A percentile compares a stretch with the other conserved stretches of the same genome.
Conservation (phyloP, 2,113 vertebrate species). For the Podiceps cristatus region DNA sequence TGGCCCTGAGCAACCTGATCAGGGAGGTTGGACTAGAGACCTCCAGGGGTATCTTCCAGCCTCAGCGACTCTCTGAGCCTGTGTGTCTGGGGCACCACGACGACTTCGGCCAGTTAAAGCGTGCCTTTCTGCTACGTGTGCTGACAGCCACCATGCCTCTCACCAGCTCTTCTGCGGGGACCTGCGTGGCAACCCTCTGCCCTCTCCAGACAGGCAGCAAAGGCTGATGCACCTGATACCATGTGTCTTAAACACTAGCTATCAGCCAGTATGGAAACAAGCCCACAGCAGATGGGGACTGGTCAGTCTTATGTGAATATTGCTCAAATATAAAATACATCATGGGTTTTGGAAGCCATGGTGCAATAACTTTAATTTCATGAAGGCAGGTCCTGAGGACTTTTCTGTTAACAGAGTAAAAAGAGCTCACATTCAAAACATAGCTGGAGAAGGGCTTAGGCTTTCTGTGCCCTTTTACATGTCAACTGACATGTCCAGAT, state of each 20-base stretch:
- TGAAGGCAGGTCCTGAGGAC: background rate
- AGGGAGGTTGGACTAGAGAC: background rate
- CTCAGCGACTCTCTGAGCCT: background rate
- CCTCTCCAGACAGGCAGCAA: background rate
- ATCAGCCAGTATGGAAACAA: background rate
- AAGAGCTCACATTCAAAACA: background rate
- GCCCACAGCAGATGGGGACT: background rate
- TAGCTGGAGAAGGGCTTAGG: background rate
- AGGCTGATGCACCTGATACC: background rate
- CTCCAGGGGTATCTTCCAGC: background rate
- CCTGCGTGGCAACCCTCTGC: background rate
- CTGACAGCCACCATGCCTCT: background rate
- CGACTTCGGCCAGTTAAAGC: background rate
- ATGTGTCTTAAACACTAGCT: background rate
- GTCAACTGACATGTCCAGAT: background rate
- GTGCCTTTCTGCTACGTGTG: background rate
- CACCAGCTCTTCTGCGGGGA: background rate
- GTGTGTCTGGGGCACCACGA: background rate
- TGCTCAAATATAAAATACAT: background rate
- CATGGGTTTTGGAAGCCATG: background rate
- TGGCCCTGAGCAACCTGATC: background rate
- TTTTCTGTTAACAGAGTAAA: background rate
- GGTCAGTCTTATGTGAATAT: background rate
- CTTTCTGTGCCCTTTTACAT: background rate
- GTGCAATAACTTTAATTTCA: background rate